These are phyloP conservation scores for Eudorcas thomsonii DNA, from an alignment of 2,113 vertebrate species.

Conservation along the genomic window DNA sequence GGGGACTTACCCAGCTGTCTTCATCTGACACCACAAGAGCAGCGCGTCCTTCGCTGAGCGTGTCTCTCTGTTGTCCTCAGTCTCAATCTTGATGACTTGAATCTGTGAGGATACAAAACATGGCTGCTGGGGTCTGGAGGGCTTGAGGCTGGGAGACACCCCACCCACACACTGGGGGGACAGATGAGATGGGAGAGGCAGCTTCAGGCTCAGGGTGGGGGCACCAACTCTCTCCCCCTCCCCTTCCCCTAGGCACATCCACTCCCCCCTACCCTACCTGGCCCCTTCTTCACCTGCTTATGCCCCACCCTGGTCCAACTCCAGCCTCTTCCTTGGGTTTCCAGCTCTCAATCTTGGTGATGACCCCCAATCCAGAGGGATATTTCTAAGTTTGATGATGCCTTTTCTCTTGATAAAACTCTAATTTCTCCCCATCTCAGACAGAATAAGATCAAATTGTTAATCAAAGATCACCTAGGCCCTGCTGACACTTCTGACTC, in stretches of 20 bases:
- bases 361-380: not conserved
- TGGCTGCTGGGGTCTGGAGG: not conserved
- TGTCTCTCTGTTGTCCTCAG: slow-evolving; percentile 95
- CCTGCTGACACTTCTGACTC: not conserved
- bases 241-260: not conserved
- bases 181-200: not conserved
- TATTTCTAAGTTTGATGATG: not conserved
- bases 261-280: not conserved
- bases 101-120: slow-evolving; percentile 78
- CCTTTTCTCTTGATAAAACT: not conserved
- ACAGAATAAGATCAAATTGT: not conserved
- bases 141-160: not conserved
- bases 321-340: not conserved
- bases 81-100: slow-evolving; percentile 96
- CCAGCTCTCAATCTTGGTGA: not conserved
- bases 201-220: not conserved
- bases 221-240: not conserved
- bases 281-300: not conserved
- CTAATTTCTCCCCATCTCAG: not conserved
- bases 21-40: slow-evolving; percentile 98
- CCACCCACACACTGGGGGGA: not conserved
- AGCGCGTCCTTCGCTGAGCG: slow-evolving; percentile 96
- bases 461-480: not conserved
- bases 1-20: slow-evolving; percentile 80
- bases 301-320: not conserved